These are phyloP conservation scores for Falco concolor DNA, from an alignment of 2,797 vertebrate genomes.

Conservation along the genomic window DNA sequence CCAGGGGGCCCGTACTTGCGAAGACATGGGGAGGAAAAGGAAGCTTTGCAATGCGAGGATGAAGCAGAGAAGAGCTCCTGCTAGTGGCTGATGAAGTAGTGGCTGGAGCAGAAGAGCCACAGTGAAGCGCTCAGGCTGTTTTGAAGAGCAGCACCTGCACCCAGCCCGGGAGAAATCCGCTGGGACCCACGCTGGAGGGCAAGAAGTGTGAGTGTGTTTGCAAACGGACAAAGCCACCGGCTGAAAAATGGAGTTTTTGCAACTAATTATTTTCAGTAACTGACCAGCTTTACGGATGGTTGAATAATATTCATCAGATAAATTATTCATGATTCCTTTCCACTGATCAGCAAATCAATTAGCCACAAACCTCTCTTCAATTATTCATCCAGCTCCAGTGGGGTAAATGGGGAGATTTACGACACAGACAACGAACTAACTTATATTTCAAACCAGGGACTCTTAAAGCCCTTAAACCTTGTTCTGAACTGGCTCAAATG, in stretches of 20 bases:
- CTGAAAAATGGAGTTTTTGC: slow-evolving; percentile 4
- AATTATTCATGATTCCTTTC: slow-evolving; percentile 52
- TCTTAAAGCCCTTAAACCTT: background rate
- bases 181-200: background rate
- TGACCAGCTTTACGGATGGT: slow-evolving; percentile 27
- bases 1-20: background rate
- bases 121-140: background rate
- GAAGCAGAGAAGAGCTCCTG: background rate
- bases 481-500: background rate
- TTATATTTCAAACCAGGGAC: background rate
- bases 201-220: background rate
- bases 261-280: slow-evolving; percentile 35
- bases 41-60: background rate
- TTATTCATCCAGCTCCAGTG: background rate
- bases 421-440: background rate
- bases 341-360: slow-evolving; percentile 61
- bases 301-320: slow-evolving; percentile 20
- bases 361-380: slow-evolving; percentile 41
- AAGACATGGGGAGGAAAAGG: background rate
- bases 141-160: background rate
- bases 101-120: background rate
- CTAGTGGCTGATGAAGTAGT: rapidly evolving
- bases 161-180: rapidly evolving
- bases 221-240: background rate
- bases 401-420: slow-evolving; percentile 25